Base-by-base conservation (phyloP, 2,888 invertebrate genomes). In the Drosophila kambysellisi region DNA sequence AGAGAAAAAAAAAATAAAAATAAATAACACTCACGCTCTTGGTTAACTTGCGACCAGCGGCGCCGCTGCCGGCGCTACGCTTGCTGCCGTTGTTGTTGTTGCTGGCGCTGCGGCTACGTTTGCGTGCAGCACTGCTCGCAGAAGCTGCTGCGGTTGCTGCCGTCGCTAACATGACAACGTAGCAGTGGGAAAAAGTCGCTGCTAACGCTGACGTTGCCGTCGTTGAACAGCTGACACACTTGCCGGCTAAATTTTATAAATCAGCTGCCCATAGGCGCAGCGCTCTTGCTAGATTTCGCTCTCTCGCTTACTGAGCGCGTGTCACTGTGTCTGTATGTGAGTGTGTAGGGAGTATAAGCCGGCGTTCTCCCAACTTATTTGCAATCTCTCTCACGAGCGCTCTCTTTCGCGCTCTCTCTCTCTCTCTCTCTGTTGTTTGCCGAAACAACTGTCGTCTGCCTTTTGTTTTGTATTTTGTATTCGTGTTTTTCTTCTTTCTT, bases 121-220 rank as follows among this genome's bases (percentile, higher is more conserved):
- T 88, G 53, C 87, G 81, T 41, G 89, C 78, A 25, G 86, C 67
- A 62, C 74, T 78, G 63, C 72, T 72, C 29, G 80, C 80, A 30
- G 89, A 62, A 30, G 86, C 68, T 43, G 88, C 67, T 33, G 83
- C 57, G 43, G 83, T 65, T 61, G 79, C 72, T 73, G 80, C 74
- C 73, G 89, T 83, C 52, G 91, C 91, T 91, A 91, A 91, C 90
- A 91, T 90, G 79, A 70, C 79, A 80, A 68, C 82, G 74, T 75
- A 76, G 73, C 70, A 79, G 76, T 65, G 60, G 60, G 70, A 67
- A 67, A 66, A 54, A 50, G 57, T 57, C 66, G 58, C 59, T 60
- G 68, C 57, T 61, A 43, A 53, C 25, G 70, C 51, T 57, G 65
- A 73, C 69, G 76, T 60, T 56, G 75, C 64, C 52, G 64, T 75